A percentile compares a stretch with the other conserved stretches of the same genome.
Conservation (phyloP, 2,888 invertebrate genomes). For the Amphipoea oculea region DNA sequence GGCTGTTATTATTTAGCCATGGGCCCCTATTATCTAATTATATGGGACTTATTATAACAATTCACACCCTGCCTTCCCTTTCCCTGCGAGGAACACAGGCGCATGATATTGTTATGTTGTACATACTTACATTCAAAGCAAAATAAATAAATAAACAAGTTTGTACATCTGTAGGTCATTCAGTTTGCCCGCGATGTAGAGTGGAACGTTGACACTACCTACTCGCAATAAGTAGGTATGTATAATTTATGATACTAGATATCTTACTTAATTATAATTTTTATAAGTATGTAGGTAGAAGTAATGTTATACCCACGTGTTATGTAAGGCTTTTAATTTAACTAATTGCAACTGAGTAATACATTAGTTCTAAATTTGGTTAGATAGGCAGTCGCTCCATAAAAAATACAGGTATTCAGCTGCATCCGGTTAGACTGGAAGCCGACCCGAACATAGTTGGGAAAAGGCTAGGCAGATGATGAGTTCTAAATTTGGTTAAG, state of each 20-base stretch:
- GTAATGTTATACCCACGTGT: constrained; percentile 23
- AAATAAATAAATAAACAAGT: constrained; percentile 15
- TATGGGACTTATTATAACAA: too few species aligned
- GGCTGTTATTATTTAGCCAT: too few species aligned
- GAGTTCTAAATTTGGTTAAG: too few species aligned
- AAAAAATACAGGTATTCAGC: too few species aligned
- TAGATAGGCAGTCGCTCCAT: too few species aligned
- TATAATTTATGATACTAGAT: constrained; percentile 39
- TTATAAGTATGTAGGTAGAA: background rate
- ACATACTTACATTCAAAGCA: background rate
- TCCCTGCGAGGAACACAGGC: background rate
- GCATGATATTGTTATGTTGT: background rate
- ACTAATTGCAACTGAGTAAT: constrained; percentile 5
- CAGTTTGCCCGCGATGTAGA: constrained; percentile 33
- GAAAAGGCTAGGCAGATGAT: too few species aligned
- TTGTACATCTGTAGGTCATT: constrained; percentile 32
- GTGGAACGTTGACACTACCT: constrained; percentile 52
- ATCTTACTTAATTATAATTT: constrained; percentile 22
- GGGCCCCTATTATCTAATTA: too few species aligned
- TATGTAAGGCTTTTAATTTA: constrained; percentile 7
- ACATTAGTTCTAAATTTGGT: background rate
- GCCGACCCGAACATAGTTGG: too few species aligned
- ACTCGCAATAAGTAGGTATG: constrained; percentile 20
- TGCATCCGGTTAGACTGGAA: too few species aligned
- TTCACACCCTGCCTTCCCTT: too few species aligned